Conservation (phyloP, 1,140 invertebrate genomes). For the Tetramorium simillimum region DNA sequence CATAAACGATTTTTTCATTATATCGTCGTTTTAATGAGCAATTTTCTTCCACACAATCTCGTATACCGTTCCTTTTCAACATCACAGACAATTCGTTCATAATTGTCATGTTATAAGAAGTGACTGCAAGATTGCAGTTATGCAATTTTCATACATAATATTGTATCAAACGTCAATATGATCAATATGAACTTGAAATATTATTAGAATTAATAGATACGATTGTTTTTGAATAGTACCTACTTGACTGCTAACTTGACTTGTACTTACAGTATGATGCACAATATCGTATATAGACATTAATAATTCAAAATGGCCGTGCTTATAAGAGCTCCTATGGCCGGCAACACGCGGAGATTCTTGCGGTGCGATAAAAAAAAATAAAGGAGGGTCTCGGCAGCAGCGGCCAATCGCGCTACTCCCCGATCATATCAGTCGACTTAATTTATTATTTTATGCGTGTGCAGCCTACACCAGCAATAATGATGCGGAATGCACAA, state of each 20-base stretch:
- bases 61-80: neutral
- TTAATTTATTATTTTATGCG: constrained; percentile 77
- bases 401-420: constrained; percentile 70
- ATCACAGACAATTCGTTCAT: neutral
- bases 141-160: neutral
- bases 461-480: constrained; percentile 1
- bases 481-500: constrained; percentile 15
- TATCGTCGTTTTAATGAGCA: neutral
- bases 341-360: constrained; percentile 64
- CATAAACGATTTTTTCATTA: neutral
- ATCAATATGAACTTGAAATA: neutral
- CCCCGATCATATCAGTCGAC: constrained; percentile 72
- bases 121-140: neutral
- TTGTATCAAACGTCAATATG: neutral
- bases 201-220: neutral
- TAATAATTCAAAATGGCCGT: constrained; percentile 80
- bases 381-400: constrained; percentile 60
- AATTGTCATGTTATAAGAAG: neutral
- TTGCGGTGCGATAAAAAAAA: constrained; percentile 67
- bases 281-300: constrained; percentile 45
- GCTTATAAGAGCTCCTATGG: constrained; percentile 54
- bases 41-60: neutral
- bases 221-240: neutral
- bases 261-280: constrained; percentile 6
- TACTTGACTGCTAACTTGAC: neutral